Conservation (phyloP, 92 coral and sea anemone genomes). For the Chrysogorgia sp. region DNA sequence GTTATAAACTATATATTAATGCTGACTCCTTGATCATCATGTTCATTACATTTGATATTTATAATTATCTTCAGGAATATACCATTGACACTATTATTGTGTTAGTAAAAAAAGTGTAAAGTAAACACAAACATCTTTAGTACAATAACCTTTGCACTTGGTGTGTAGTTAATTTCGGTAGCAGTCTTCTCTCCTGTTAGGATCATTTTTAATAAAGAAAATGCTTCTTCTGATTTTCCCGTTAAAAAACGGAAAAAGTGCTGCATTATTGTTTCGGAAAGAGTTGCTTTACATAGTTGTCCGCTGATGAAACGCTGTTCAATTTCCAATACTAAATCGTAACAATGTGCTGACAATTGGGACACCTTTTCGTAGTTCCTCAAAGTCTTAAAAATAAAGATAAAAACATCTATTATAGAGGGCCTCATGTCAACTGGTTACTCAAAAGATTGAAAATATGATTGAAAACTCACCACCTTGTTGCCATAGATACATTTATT, state of each 20-base stretch:
- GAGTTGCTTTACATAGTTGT: not conserved
- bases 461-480: not conserved
- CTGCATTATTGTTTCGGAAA: not conserved
- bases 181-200: no score
- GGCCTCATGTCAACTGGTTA: not conserved
- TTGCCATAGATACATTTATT: slow-evolving; percentile 14
- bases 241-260: not conserved
- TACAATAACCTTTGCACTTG: slow-evolving; percentile 10
- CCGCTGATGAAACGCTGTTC: not conserved
- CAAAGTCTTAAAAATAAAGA: not conserved
- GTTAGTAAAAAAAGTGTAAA: no score
- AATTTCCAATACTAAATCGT: not conserved
- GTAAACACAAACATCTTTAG: no score
- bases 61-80: no score
- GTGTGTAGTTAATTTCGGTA: no score
- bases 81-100: no score
- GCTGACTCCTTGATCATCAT: no score
- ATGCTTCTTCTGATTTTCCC: slow-evolving; percentile 11
- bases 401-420: not conserved
- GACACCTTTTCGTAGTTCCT: slow-evolving; percentile 11
- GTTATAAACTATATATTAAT: no score
- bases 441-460: not conserved
- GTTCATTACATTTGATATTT: no score
- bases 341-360: slow-evolving; percentile 6
- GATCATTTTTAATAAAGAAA: not conserved